Conservation (phyloP, 2,888 invertebrate species). For the Tiphia femorata region DNA sequence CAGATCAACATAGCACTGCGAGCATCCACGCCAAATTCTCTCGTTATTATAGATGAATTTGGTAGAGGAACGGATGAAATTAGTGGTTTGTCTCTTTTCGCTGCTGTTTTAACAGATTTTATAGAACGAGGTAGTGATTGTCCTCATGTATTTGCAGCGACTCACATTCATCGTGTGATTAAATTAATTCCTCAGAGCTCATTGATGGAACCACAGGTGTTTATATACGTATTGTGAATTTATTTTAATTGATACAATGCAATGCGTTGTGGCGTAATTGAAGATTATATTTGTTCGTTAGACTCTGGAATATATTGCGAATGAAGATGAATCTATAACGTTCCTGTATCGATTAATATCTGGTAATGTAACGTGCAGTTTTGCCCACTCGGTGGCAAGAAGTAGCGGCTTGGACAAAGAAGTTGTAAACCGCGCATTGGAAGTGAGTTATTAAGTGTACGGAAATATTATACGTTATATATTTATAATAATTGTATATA, state of each 20-base stretch:
- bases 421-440: conserved; percentile 72
- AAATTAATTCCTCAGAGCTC: conserved; percentile 73
- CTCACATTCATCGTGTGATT: conserved; percentile 81
- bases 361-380: conserved; percentile 75
- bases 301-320: conserved; percentile 76
- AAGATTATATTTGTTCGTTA: conserved; percentile 49
- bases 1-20: conserved; percentile 81
- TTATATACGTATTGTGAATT: neutral
- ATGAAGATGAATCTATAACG: conserved; percentile 72
- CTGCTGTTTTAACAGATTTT: conserved; percentile 79
- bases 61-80: conserved; percentile 85
- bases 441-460: conserved; percentile 55
- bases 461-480: neutral
- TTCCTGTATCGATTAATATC: conserved; percentile 77
- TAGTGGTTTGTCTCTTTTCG: conserved; percentile 83
- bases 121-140: conserved; percentile 72
- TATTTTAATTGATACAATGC: neutral
- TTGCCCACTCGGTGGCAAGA: conserved; percentile 77
- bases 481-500: too few relatives aligned
- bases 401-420: conserved; percentile 72
- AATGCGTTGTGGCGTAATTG: neutral
- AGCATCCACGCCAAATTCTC: conserved; percentile 75
- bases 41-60: conserved; percentile 91
- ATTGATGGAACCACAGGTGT: conserved; percentile 72
- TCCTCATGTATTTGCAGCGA: conserved; percentile 83